Percentiles rank a stretch among this genome's conserved stretches.
These are phyloP conservation scores for Buphagus erythrorhynchus DNA, from an alignment of 2,797 vertebrate species.

Conservation along the genomic window DNA sequence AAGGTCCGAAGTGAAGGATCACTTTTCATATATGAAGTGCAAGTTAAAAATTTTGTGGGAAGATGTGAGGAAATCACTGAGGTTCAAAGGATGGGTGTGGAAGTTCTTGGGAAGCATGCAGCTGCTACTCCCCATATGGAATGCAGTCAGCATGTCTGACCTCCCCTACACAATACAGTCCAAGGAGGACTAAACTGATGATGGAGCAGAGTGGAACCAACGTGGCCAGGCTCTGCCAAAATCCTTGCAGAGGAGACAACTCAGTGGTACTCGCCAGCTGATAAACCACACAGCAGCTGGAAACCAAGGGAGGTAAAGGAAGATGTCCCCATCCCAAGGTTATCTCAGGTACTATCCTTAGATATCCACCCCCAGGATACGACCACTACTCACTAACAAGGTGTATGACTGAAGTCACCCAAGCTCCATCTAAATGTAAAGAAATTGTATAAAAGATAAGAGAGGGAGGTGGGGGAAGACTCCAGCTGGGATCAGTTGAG, in stretches of 20 bases:
- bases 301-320: not conserved
- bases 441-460: not conserved
- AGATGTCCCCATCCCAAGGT: not conserved
- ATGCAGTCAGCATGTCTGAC: fast-evolving
- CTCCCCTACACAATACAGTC: fast-evolving
- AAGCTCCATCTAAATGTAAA: not conserved
- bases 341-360: not conserved
- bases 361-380: too few relatives aligned
- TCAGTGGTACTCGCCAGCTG: not conserved
- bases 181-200: not conserved
- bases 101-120: fast-evolving
- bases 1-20: not conserved
- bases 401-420: not conserved
- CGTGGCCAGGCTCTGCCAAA: not conserved
- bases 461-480: not conserved
- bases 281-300: not conserved
- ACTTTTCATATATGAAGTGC: not conserved
- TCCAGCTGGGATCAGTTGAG: not conserved
- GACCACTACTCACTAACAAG: not conserved
- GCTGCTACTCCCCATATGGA: fast-evolving
- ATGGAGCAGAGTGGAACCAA: not conserved
- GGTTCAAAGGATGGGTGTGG: not conserved
- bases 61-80: not conserved
- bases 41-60: not conserved
- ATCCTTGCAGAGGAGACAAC: not conserved